These are phyloP conservation scores for Smittia sp. DNA, from an alignment of 2,888 invertebrate genomes.

Conservation along the genomic window DNA sequence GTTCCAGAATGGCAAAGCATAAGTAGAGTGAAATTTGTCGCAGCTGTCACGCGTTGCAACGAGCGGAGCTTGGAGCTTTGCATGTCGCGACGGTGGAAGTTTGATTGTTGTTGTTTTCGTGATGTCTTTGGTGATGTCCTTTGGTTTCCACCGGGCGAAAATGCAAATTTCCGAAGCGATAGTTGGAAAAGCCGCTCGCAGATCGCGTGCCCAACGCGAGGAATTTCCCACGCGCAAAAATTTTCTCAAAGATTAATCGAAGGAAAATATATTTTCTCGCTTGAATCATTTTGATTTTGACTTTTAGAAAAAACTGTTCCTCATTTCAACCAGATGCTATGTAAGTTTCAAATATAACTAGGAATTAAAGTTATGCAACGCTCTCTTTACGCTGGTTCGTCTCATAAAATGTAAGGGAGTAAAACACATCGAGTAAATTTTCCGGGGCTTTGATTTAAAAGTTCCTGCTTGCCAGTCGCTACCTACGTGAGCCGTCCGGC, in stretches of 20 bases:
- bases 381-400: background rate
- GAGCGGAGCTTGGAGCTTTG: background rate
- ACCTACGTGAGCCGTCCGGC: too few relatives aligned
- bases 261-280: background rate
- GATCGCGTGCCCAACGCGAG: background rate
- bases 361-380: background rate
- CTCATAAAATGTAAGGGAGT: background rate
- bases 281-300: background rate
- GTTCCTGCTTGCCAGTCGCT: background rate
- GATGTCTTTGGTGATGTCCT: conserved; percentile 36
- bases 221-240: background rate
- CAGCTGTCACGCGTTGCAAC: background rate
- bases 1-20: background rate
- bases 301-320: conserved; percentile 28
- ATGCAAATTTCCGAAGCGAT: background rate
- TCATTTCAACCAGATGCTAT: conserved; percentile 33
- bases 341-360: conserved; percentile 3
- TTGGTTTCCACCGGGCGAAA: background rate
- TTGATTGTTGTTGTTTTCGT: conserved; percentile 22
- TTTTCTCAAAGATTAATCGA: background rate
- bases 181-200: background rate
- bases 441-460: background rate
- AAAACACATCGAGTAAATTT: conserved; percentile 8
- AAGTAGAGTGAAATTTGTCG: conserved; percentile 6
- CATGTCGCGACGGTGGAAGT: background rate